phyloP scores from a whole-genome alignment of 2,113 vertebrate species.

The Cettia cetti region DNA sequence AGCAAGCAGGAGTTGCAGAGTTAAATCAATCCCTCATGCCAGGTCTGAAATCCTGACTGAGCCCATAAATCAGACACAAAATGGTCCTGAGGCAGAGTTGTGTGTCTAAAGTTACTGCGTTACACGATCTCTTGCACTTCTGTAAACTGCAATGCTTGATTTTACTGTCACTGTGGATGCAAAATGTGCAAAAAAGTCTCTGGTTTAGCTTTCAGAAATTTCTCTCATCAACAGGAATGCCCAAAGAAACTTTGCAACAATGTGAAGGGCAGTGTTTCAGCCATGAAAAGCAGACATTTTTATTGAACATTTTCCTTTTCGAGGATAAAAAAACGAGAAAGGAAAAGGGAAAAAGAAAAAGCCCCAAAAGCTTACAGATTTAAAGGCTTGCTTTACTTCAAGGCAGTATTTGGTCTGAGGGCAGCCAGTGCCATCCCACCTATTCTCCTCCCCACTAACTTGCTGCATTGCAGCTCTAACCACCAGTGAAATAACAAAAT shows the following conservation, averaged over 20 bases:
- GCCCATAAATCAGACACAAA: constrained; percentile 26
- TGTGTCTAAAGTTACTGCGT: constrained; percentile 8
- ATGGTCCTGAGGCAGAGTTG: not conserved
- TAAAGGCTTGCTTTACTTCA: not conserved
- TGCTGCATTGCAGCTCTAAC: not conserved
- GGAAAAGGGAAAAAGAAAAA: accelerated
- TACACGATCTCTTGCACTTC: not conserved
- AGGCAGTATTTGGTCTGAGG: not conserved
- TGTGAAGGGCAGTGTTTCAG: not conserved
- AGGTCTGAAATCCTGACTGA: not conserved
- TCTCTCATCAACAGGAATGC: not conserved
- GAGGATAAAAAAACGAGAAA: accelerated
- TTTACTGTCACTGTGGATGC: not conserved
- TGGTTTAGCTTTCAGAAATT: not conserved
- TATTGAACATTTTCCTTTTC: not conserved
- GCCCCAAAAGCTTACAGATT: accelerated
- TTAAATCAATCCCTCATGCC: not conserved
- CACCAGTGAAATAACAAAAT: not conserved
- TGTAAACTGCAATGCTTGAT: not conserved
- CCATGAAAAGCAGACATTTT: not conserved
- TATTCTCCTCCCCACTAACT: not conserved
- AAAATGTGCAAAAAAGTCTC: not conserved
- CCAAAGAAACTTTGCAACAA: not conserved
- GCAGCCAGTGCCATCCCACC: not conserved
- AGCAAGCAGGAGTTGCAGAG: not conserved